Evolutionary conservation across 2,113 vertebrate genomes (phyloP).

Genomic region (Cyphomyrus plagiostoma): DNA sequence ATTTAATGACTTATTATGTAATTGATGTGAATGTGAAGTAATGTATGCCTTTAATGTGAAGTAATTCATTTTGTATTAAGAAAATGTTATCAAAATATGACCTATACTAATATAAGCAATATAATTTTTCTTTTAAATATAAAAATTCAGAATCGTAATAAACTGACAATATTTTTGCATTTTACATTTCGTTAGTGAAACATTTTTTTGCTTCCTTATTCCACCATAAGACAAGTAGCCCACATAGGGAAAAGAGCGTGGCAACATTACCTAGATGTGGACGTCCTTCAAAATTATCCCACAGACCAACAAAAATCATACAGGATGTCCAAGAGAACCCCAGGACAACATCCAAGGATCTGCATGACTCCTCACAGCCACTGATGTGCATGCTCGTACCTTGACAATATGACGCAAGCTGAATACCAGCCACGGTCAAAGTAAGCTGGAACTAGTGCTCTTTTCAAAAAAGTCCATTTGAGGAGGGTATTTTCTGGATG

Average conservation of each 20-base stretch:
- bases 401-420: conserved; percentile 4
- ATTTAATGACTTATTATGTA: neutral
- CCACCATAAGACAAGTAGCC: neutral
- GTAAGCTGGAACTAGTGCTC: neutral
- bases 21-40: neutral
- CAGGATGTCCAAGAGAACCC: conserved; percentile 4
- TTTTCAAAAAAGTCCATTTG: neutral
- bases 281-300: conserved; percentile 9
- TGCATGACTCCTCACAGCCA: neutral
- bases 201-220: neutral
- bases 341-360: conserved; percentile 7
- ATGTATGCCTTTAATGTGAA: neutral
- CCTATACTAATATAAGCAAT: neutral
- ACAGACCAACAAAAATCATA: conserved; percentile 1
- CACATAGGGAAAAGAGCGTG: neutral
- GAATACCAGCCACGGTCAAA: neutral
- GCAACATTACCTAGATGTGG: conserved; percentile 7
- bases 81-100: neutral
- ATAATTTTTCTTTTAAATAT: neutral
- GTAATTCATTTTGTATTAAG: neutral
- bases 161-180: neutral
- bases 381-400: neutral
- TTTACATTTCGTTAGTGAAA: neutral
- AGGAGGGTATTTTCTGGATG: neutral
- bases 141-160: neutral